Base-by-base conservation (phyloP, 2,797 vertebrate genomes). In the Fistularia tabacaria region DNA sequence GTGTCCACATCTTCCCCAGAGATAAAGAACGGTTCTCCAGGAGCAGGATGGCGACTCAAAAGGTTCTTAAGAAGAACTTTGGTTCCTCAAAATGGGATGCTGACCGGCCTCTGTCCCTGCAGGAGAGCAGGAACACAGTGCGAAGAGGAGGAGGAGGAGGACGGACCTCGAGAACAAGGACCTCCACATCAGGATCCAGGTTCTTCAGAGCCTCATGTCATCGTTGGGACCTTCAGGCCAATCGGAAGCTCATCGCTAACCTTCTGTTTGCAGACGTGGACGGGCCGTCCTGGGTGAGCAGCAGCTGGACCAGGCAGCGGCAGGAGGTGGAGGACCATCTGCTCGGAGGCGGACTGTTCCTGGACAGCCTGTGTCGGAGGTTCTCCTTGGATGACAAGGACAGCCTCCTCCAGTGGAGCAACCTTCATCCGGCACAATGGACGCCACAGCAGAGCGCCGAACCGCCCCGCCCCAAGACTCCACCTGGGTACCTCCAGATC, bases 401-500 rank as follows among this genome's bases (percentile, higher is more conserved):
- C 3, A 67, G 83, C 38, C 86, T 95, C 39, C 85, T 90, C 75
- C 86, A 86, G 45, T 83, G 81, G 76, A 85, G 79, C 69, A 94
- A 94, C 86, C 91, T 94, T 55, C 91, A 95, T 52, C 87, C 92
- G 10, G 65, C 87, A 0, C 85, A 81, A 54, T 92, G 92, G 77
- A 71, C 76, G 9, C 86, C 89, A 6, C 69, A 81, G 7, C 73
- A 76, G 5, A 82, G 47, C 7, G 46, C 82, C 1, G 57, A 62
- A 36, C 15, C 80, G 4, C 58, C 88, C 64, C 73, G 77, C 15
- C 84, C 80, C 10, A 80, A 77, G 8, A 61, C 49, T 53, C 85
- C 81, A 54, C 73, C 82, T 14, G 93, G 93, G 41, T 91, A 93
- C 87, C 94, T 91, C 37, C 88, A 91, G 69, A 76, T 96, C 51